Percentiles rank a stretch among this genome's conserved stretches.
Evolutionary conservation across 2,888 invertebrate species (phyloP).

Genomic region (Philhelius pedissequus): DNA sequence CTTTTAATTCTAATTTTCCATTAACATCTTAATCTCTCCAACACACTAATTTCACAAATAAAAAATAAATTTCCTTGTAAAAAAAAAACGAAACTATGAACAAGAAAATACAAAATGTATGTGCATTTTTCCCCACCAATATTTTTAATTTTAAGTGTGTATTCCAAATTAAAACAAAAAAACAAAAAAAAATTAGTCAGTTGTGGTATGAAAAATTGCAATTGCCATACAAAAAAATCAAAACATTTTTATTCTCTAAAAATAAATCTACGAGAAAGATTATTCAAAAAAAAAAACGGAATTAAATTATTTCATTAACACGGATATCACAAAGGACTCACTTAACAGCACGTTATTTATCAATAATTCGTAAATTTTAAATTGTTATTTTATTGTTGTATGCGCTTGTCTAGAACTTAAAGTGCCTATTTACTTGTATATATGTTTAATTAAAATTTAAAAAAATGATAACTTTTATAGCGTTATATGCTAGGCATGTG

Average conservation of each 20-base stretch:
- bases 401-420: background rate
- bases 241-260: background rate
- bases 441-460: too few relatives aligned
- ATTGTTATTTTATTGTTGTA: background rate
- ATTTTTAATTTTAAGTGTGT: slow-evolving; percentile 36
- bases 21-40: slow-evolving; percentile 68
- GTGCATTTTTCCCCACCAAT: slow-evolving; percentile 62
- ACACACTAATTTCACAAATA: slow-evolving; percentile 78
- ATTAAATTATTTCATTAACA: slow-evolving; percentile 23
- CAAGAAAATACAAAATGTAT: slow-evolving; percentile 67
- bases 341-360: background rate
- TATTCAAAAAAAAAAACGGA: background rate
- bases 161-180: slow-evolving; percentile 35
- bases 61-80: slow-evolving; percentile 10
- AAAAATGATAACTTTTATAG: background rate
- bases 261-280: slow-evolving; percentile 26
- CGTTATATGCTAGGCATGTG: too few relatives aligned
- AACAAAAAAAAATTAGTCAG: background rate
- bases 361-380: slow-evolving; percentile 36
- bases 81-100: slow-evolving; percentile 28
- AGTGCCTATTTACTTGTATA: background rate
- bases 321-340: background rate
- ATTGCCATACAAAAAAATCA: slow-evolving; percentile 15
- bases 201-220: slow-evolving; percentile 19
- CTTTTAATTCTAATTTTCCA: slow-evolving; percentile 69